A percentile compares a stretch with the other conserved stretches of the same genome.
phyloP scores from a whole-genome alignment of 2,113 vertebrate genomes.

The Tragelaphus buxtoni region DNA sequence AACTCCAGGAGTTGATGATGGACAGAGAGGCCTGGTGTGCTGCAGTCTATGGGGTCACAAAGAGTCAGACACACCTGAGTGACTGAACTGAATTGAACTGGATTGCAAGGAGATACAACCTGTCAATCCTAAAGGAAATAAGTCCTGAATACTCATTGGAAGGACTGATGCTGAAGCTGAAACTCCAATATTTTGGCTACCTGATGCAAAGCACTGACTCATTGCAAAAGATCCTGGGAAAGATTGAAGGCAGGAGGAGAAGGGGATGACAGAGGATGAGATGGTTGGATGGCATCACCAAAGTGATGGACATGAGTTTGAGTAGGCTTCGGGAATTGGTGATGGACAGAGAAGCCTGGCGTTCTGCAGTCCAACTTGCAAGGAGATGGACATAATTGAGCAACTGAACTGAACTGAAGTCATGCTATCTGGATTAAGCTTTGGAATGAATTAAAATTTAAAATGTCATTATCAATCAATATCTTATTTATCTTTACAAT shows the following conservation, averaged over 20 bases:
- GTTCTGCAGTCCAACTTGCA: not conserved
- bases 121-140: not conserved
- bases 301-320: not conserved
- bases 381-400: not conserved
- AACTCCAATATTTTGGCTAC: not conserved
- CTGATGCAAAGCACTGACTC: not conserved
- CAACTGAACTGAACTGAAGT: not conserved
- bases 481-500: not conserved
- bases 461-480: not conserved
- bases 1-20: not conserved
- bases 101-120: not conserved
- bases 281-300: not conserved
- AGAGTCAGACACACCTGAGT: fast-evolving
- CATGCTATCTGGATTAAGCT: not conserved
- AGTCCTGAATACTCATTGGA: not conserved
- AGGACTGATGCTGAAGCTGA: not conserved
- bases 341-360: not conserved
- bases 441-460: not conserved
- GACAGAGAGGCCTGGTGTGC: not conserved
- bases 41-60: not conserved
- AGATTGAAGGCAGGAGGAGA: not conserved
- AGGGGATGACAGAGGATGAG: not conserved
- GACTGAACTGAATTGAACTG: not conserved
- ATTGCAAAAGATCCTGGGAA: not conserved
- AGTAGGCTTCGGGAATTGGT: not conserved